Evolutionary conservation across 2,888 invertebrate genomes (phyloP).

Genomic region (Sphecodes monilicornis): DNA sequence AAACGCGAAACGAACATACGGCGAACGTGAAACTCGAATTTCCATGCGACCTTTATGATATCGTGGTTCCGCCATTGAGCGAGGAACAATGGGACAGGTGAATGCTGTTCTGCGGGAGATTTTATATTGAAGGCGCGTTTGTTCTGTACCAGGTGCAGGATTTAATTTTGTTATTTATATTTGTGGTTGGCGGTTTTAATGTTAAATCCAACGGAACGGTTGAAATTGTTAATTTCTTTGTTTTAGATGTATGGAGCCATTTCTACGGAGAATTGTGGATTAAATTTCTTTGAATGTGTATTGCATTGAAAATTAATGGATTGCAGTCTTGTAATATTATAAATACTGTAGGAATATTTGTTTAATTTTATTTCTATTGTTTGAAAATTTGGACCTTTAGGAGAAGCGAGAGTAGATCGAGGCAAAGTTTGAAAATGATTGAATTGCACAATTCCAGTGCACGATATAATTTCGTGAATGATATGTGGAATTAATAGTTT

Average conservation of each 20-base stretch:
- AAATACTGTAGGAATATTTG: not conserved
- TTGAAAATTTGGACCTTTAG: not conserved
- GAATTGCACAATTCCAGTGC: not conserved
- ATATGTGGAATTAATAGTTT: no score
- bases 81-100: not conserved
- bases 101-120: not conserved
- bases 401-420: not conserved
- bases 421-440: not conserved
- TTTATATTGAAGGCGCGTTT: not conserved
- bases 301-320: no score
- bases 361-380: not conserved
- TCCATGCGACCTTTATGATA: not conserved
- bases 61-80: not conserved
- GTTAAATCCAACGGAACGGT: not conserved
- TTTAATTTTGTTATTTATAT: not conserved
- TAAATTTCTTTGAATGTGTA: no score
- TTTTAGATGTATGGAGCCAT: not conserved
- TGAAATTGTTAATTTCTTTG: not conserved
- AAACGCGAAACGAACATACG: not conserved
- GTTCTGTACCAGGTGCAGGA: not conserved
- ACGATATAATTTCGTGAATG: not conserved
- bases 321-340: not conserved
- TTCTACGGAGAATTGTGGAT: no score
- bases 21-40: constrained; percentile 1
- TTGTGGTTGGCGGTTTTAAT: not conserved